Conservation (phyloP, 2,113 vertebrate genomes). For the Forbesichthys agassizii region DNA sequence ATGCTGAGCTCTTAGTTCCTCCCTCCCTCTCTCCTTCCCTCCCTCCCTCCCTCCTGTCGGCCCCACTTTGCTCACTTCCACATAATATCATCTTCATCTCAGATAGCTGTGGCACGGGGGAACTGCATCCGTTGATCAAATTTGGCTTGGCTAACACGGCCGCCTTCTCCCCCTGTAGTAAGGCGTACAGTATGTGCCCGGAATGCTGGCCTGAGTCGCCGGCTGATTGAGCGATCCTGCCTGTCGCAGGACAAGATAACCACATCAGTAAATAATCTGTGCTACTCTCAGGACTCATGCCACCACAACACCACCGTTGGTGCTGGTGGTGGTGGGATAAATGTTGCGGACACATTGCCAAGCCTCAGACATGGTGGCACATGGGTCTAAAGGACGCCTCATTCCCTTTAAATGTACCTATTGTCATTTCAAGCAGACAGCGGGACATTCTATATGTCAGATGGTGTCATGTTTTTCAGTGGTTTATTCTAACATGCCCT, state of each 20-base stretch:
- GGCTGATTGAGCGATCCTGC: conserved; percentile 96
- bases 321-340: conserved; percentile 72
- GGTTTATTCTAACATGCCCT: no score
- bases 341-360: conserved; percentile 78
- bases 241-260: conserved; percentile 97
- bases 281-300: conserved; percentile 81
- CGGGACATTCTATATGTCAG: no score
- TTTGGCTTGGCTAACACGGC: conserved; percentile 90
- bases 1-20: conserved; percentile 76
- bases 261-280: conserved; percentile 92
- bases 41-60: conserved; percentile 78
- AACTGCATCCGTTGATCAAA: conserved; percentile 97
- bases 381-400: no score
- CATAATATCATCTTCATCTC: conserved; percentile 98
- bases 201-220: conserved; percentile 83
- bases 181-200: conserved; percentile 77
- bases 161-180: conserved; percentile 86
- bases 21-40: conserved; percentile 65
- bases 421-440: no score
- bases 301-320: conserved; percentile 68
- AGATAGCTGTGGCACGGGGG: conserved; percentile 91
- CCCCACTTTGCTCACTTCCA: conserved; percentile 92
- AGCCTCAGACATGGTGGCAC: conserved; percentile 31
- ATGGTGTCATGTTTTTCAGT: no score
- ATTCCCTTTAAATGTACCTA: no score